Conservation (phyloP, 2,888 invertebrate species). For the Idaea biselata region DNA sequence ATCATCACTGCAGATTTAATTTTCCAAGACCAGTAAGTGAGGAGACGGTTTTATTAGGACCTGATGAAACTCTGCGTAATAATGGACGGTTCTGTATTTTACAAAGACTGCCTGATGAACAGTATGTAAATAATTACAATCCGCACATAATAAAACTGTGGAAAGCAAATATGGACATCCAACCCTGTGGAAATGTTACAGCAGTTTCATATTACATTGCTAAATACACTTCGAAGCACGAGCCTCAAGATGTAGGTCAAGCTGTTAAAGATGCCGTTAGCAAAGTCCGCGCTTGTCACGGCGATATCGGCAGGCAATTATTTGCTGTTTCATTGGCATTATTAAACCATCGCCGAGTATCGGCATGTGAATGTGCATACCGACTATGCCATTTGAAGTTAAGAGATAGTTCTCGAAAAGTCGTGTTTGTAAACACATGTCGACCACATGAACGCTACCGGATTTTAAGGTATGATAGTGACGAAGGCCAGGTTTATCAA, state of each 20-base stretch:
- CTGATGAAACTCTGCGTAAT: slow-evolving; percentile 4
- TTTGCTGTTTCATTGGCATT: slow-evolving; percentile 38
- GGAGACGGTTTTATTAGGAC: slow-evolving; percentile 9
- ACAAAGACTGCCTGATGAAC: neutral
- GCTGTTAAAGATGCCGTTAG: no score
- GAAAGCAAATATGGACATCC: no score
- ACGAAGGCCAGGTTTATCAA: slow-evolving; percentile 15
- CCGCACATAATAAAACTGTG: no score
- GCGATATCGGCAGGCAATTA: slow-evolving; percentile 24
- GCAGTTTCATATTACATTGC: slow-evolving; percentile 24
- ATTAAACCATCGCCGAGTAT: slow-evolving; percentile 36
- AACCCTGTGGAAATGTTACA: slow-evolving; percentile 1
- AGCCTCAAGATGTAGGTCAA: slow-evolving; percentile 26
- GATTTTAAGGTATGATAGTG: slow-evolving; percentile 30
- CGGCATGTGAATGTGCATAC: slow-evolving; percentile 36
- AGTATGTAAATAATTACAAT: slow-evolving; percentile 3
- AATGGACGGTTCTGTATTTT: slow-evolving; percentile 2
- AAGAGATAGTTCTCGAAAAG: slow-evolving; percentile 9
- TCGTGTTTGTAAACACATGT: slow-evolving; percentile 13
- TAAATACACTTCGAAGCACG: slow-evolving; percentile 27
- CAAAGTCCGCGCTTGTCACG: slow-evolving; percentile 11
- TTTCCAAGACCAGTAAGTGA: slow-evolving; percentile 19
- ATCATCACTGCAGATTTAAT: slow-evolving; percentile 18
- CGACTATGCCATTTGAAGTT: slow-evolving; percentile 16
- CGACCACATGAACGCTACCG: slow-evolving; percentile 34